phyloP scores from a whole-genome alignment of 2,888 invertebrate species.

The Agriopis marginaria region DNA sequence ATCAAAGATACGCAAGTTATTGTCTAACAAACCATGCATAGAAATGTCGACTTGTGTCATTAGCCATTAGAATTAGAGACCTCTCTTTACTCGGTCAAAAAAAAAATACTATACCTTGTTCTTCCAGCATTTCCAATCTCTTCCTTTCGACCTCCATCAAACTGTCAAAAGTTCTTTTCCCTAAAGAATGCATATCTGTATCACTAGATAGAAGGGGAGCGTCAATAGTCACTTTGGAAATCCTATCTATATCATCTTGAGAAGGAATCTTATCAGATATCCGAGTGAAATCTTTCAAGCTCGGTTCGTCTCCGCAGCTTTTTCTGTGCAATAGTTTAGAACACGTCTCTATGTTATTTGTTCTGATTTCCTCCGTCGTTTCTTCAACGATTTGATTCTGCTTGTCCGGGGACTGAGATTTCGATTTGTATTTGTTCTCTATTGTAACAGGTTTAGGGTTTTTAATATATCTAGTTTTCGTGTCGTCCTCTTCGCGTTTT shows the following conservation, averaged over 20 bases:
- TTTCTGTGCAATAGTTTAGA: slow-evolving; percentile 71
- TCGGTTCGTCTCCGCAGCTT: slow-evolving; percentile 82
- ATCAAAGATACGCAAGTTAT: no score
- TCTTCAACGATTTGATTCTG: slow-evolving; percentile 69
- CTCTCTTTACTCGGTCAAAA: neutral
- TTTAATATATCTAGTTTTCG: slow-evolving; percentile 74
- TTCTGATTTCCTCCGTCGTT: slow-evolving; percentile 45
- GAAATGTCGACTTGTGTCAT: no score
- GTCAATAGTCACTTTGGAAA: slow-evolving; percentile 94
- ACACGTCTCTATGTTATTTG: slow-evolving; percentile 45
- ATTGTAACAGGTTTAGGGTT: slow-evolving; percentile 64
- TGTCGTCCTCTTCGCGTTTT: slow-evolving; percentile 68
- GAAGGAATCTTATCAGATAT: slow-evolving; percentile 88
- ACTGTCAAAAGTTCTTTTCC: slow-evolving; percentile 93
- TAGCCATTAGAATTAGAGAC: no score
- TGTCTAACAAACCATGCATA: no score
- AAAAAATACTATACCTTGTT: slow-evolving; percentile 89
- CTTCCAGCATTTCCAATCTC: slow-evolving; percentile 93
- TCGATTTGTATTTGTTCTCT: slow-evolving; percentile 82
- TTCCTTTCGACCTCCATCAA: slow-evolving; percentile 96
- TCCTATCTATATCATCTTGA: slow-evolving; percentile 95
- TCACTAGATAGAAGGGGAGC: slow-evolving; percentile 91
- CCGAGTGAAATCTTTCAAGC: slow-evolving; percentile 66
- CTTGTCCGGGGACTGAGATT: slow-evolving; percentile 77
- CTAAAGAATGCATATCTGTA: slow-evolving; percentile 88